These are phyloP conservation scores for Eubasilissa splendida DNA, from an alignment of 2,888 invertebrate species.

Conservation along the genomic window DNA sequence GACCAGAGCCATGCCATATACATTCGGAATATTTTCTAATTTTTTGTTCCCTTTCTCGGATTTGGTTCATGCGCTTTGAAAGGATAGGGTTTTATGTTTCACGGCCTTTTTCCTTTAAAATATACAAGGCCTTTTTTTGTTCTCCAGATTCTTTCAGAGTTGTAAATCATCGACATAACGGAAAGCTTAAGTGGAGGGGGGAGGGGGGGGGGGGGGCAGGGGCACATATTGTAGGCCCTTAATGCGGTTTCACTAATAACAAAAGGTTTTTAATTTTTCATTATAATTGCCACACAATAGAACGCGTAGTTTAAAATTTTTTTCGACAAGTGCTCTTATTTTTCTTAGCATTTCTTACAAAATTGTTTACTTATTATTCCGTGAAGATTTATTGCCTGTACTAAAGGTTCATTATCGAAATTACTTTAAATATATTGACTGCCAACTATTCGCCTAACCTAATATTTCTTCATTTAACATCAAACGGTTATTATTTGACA, in stretches of 20 bases:
- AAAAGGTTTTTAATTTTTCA: conserved; percentile 29
- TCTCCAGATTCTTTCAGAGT: conserved; percentile 49
- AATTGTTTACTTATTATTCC: too few relatives aligned
- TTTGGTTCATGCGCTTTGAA: conserved; percentile 52
- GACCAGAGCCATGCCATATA: background rate
- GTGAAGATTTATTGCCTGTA: too few relatives aligned
- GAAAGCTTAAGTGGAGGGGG: conserved; percentile 29
- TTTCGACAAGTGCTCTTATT: too few relatives aligned
- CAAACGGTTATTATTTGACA: too few relatives aligned
- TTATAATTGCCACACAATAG: conserved; percentile 2
- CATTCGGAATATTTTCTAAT: conserved; percentile 37
- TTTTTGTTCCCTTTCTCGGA: conserved; percentile 52
- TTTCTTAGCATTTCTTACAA: too few relatives aligned
- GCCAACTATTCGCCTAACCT: too few relatives aligned
- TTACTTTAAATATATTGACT: too few relatives aligned
- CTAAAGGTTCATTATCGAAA: too few relatives aligned
- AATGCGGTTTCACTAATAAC: conserved; percentile 35
- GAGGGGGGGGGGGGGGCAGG: background rate
- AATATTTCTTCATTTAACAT: too few relatives aligned
- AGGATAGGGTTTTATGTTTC: conserved; percentile 57
- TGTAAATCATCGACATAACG: conserved; percentile 58
- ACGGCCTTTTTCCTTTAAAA: conserved; percentile 52
- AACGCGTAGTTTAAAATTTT: background rate
- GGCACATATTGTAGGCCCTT: conserved; percentile 29
- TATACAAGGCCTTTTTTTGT: conserved; percentile 52